These are phyloP conservation scores for Tragelaphus strepsiceros DNA, from an alignment of 2,113 vertebrate genomes.

Conservation along the genomic window DNA sequence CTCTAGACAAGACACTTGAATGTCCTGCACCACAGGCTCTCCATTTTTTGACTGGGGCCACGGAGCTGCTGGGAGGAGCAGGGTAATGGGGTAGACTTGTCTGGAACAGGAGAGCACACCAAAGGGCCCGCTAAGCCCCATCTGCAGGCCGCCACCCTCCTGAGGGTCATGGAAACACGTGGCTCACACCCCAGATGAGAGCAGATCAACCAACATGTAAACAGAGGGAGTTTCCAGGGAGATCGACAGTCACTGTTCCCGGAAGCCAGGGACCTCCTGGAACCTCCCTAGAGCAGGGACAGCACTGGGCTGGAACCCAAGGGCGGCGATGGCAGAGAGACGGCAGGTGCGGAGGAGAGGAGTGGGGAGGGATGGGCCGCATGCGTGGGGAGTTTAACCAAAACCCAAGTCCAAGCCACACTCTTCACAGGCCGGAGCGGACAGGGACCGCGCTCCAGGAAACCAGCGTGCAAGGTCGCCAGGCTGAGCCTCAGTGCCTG, in stretches of 20 bases:
- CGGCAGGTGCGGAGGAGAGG: rapidly evolving
- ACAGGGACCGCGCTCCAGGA: rapidly evolving
- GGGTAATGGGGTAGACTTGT: rapidly evolving
- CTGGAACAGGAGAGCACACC: no score
- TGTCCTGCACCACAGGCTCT: no score
- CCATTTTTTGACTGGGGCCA: rapidly evolving
- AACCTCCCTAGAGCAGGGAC: not conserved
- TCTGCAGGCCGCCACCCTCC: not conserved
- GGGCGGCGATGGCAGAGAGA: not conserved
- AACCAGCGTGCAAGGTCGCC: rapidly evolving
- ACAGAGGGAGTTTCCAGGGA: not conserved
- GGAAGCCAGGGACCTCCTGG: not conserved
- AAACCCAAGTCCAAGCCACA: not conserved
- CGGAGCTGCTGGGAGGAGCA: rapidly evolving
- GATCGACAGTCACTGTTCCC: rapidly evolving
- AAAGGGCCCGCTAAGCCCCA: rapidly evolving
- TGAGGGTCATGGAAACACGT: not conserved
- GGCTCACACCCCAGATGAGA: not conserved
- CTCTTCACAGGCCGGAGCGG: not conserved
- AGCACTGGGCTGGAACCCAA: rapidly evolving
- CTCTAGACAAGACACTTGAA: rapidly evolving
- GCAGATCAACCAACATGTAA: rapidly evolving
- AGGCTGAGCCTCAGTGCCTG: rapidly evolving
- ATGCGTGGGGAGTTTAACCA: not conserved
- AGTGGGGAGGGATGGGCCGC: rapidly evolving